Evolutionary conservation across 1,140 invertebrate genomes (phyloP), one percentile per base, ranked within the genome.

Genomic region (Ceratoteleas bidentatus): DNA sequence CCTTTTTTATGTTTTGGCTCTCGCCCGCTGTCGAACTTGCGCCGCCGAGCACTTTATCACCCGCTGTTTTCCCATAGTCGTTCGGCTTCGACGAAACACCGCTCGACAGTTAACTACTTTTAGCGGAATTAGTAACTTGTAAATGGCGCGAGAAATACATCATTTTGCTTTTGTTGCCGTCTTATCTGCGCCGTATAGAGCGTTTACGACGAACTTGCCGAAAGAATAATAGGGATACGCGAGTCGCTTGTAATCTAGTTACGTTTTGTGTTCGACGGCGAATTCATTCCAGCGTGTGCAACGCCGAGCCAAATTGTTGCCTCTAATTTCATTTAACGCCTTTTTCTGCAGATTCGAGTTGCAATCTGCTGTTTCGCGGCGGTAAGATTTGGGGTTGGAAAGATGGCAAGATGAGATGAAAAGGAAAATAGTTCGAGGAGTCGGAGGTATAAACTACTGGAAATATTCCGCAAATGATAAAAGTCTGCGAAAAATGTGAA

Each of bases 61-160:
- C 77, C 81, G 84, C 77, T 78, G 61, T 38, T 82, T 85, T 86
- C 84, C 80, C 85, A 85, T 81, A 78, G 75, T 62, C 54, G 62
- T 73, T 79, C 50, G 9, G 34, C 24, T 68, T 62, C 70, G 65
- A 50, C 66, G 70, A 43, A 76, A 74, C 69, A 64, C 53, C 33
- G 74, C 75, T 74, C 65, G 79, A 74, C 72, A 74, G 78, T 85
- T 85, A 84, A 85, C 84, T 85, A 86, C 81, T 84, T 86, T 83
- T 81, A 84, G 81, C 65, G 52, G 62, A 84, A 85, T 84, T 86
- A 85, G 82, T 80, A 85, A 84, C 75, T 81, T 83, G 78, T 82
- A 81, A 84, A 82, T 77, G 73, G 50, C 57, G 62, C 56, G 52
- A 36, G 38, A 81, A 62, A 73, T 73, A 76, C 62, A 76, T 72